Percentiles rank a stretch among this genome's conserved stretches.
Evolutionary conservation across 2,797 vertebrate species (phyloP).

Genomic region (Phaenicophaeus curvirostris): DNA sequence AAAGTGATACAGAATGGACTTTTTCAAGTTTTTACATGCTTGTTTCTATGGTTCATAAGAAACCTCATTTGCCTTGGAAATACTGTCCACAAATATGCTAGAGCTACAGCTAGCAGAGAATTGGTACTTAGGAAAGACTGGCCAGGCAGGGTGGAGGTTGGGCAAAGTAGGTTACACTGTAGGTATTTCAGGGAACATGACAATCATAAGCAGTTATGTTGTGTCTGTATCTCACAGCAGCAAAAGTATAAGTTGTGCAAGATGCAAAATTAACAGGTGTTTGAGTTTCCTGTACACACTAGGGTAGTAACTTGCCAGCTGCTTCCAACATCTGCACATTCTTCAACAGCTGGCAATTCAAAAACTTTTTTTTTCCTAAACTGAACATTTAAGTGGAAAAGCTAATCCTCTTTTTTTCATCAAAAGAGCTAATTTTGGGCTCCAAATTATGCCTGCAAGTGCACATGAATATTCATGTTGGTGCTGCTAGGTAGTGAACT

Average conservation of each 20-base stretch:
- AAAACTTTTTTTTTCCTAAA: background rate
- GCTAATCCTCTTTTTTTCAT: background rate
- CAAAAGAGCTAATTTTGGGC: background rate
- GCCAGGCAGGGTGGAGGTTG: background rate
- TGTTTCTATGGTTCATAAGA: background rate
- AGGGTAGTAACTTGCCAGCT: background rate
- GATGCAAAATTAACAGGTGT: background rate
- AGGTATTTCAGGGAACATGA: background rate
- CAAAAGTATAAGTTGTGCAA: background rate
- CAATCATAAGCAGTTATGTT: background rate
- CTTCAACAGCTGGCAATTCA: background rate
- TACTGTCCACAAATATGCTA: rapidly evolving
- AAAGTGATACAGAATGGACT: background rate
- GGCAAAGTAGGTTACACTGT: rapidly evolving
- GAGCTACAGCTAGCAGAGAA: background rate
- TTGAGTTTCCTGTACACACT: background rate
- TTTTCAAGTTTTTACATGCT: background rate
- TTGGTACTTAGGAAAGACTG: background rate
- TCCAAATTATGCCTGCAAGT: background rate
- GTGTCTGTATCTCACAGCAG: background rate
- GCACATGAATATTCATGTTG: background rate
- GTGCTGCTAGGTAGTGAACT: background rate
- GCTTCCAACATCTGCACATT: slow-evolving; percentile 35
- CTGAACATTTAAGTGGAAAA: background rate
- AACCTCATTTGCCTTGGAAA: background rate